Evolutionary conservation across 2,113 vertebrate genomes (phyloP).

Genomic region (Phyllopteryx taeniolatus): DNA sequence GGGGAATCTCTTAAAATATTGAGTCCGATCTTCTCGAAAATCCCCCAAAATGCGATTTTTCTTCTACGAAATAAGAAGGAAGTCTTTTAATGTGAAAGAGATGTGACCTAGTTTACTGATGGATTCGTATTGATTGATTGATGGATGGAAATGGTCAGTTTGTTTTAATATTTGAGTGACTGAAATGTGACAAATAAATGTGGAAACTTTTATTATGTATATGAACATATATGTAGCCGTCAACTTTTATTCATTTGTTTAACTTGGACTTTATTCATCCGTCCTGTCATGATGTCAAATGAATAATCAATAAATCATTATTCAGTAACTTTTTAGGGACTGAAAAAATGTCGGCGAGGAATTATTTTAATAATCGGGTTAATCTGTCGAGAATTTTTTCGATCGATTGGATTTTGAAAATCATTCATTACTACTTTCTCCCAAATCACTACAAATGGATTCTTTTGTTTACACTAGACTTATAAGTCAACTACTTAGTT

Average conservation of each 20-base stretch:
- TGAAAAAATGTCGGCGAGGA: too few species aligned
- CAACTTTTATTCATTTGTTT: not conserved
- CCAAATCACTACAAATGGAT: too few species aligned
- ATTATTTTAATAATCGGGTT: too few species aligned
- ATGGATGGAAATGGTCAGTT: not conserved
- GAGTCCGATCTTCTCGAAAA: too few species aligned
- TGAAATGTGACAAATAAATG: not conserved
- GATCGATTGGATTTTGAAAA: too few species aligned
- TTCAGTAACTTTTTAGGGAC: not conserved
- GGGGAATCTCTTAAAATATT: not conserved
- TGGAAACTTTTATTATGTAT: not conserved
- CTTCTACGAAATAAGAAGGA: not conserved
- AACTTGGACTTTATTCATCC: not conserved
- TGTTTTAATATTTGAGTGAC: not conserved
- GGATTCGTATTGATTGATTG: not conserved
- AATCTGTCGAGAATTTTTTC: too few species aligned
- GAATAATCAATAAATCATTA: not conserved
- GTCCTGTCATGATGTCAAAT: not conserved
- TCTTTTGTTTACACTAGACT: too few species aligned
- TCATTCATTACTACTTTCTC: too few species aligned
- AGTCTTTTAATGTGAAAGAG: conserved; percentile 17
- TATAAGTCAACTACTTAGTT: too few species aligned
- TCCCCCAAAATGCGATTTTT: not conserved
- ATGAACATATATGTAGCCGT: not conserved
- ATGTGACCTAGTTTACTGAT: not conserved